phyloP scores from a whole-genome alignment of 92 coral and sea anemone genomes.

The Epizoanthus ramosus region DNA sequence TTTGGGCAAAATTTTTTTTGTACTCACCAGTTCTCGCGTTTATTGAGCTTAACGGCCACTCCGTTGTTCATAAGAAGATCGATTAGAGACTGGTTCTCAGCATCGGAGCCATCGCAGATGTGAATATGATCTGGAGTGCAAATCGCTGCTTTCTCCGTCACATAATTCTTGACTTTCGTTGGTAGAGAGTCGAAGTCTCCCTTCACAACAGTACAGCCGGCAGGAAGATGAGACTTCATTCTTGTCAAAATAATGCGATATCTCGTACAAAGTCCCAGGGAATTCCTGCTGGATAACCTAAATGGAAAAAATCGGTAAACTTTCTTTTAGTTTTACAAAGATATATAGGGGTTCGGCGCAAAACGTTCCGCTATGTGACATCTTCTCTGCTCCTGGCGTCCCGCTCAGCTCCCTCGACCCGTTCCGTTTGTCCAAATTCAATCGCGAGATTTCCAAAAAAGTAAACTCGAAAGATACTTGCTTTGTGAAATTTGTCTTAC shows the following conservation, averaged over 20 bases:
- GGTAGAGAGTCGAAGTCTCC: conserved; percentile 74
- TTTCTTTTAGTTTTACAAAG: background rate
- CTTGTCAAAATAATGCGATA: conserved; percentile 67
- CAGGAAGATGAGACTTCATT: conserved; percentile 67
- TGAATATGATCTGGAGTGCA: conserved; percentile 76
- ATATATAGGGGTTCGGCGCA: no score
- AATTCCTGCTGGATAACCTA: conserved; percentile 26
- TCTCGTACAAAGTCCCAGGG: conserved; percentile 55
- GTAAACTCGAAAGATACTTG: background rate
- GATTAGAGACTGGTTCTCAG: conserved; percentile 68
- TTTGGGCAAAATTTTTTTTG: background rate
- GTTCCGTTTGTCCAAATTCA: background rate
- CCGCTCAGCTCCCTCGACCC: background rate
- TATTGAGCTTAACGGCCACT: conserved; percentile 52
- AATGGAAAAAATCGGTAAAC: background rate
- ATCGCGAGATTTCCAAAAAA: conserved; percentile 6
- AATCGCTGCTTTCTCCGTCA: conserved; percentile 72
- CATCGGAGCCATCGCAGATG: conserved; percentile 81
- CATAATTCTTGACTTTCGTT: conserved; percentile 71
- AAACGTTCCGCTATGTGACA: background rate
- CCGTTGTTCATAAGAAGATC: conserved; percentile 67
- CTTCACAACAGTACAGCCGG: conserved; percentile 60
- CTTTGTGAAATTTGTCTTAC: conserved; percentile 34
- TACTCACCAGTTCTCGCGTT: conserved; percentile 68
- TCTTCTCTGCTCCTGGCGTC: no score